A percentile compares a stretch with the other conserved stretches of the same genome.
Conservation (phyloP, 2,888 invertebrate species). For the Ommatoiulus sabulosus region DNA sequence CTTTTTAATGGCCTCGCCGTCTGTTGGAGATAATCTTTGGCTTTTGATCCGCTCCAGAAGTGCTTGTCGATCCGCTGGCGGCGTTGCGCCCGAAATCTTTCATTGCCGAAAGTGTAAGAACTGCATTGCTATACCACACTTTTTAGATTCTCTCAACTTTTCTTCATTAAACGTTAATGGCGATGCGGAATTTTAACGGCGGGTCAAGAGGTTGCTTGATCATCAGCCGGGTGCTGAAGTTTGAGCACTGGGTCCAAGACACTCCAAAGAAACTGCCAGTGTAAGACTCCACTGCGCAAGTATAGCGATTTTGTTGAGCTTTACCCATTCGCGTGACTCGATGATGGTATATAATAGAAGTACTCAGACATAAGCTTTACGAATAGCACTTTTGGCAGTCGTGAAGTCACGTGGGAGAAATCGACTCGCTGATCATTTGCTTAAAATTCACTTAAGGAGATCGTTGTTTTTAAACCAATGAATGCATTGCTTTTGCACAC, state of each 20-base stretch:
- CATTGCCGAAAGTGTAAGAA: neutral
- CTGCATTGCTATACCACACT: neutral
- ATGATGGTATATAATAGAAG: too few relatives aligned
- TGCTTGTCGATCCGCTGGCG: neutral
- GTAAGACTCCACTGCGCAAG: too few relatives aligned
- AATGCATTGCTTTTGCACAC: too few relatives aligned
- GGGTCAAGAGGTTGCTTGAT: neutral
- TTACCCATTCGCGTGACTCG: too few relatives aligned
- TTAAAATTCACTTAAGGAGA: too few relatives aligned
- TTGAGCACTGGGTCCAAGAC: neutral
- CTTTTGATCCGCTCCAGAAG: neutral
- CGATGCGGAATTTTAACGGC: neutral
- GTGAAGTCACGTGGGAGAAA: too few relatives aligned
- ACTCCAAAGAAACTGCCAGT: neutral
- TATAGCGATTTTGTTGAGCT: too few relatives aligned
- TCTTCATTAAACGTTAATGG: neutral
- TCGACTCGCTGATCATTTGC: too few relatives aligned
- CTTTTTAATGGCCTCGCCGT: neutral
- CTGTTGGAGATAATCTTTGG: constrained; percentile 23
- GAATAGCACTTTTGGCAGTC: too few relatives aligned
- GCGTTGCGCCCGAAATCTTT: neutral
- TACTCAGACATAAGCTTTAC: too few relatives aligned
- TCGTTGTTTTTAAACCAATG: too few relatives aligned
- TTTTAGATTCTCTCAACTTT: neutral
- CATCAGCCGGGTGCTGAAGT: neutral